Evolutionary conservation across 2,888 invertebrate genomes (phyloP).

Genomic region (Ischnura elegans): DNA sequence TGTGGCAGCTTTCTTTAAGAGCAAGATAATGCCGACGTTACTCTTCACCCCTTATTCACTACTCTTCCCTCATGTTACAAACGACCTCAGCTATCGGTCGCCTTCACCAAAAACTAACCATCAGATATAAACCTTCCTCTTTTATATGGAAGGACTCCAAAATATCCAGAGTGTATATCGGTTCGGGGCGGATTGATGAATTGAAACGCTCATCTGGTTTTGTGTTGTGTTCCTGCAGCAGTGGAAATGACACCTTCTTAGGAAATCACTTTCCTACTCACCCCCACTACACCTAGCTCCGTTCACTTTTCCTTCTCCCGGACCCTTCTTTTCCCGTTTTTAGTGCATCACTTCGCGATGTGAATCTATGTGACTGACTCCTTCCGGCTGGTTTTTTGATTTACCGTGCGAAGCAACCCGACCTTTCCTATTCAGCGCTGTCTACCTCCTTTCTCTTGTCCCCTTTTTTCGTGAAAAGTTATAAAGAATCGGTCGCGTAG

Average conservation of each 20-base stretch:
- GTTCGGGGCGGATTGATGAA: neutral
- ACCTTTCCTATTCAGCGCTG: neutral
- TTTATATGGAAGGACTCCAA: too few relatives aligned
- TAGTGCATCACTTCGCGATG: neutral
- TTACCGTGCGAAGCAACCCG: neutral
- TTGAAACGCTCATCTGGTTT: neutral
- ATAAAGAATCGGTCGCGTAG: neutral
- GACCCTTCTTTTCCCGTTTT: neutral
- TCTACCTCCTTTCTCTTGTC: neutral
- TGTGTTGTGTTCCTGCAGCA: neutral
- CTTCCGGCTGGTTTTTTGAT: slow-evolving; percentile 33
- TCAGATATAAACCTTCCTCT: too few relatives aligned
- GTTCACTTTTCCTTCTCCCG: neutral
- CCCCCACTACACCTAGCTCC: too few relatives aligned
- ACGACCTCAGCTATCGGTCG: too few relatives aligned
- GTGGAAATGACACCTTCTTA: neutral
- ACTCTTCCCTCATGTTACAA: too few relatives aligned
- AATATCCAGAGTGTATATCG: too few relatives aligned
- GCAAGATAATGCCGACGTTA: too few relatives aligned
- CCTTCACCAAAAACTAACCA: too few relatives aligned
- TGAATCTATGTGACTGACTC: slow-evolving; percentile 18
- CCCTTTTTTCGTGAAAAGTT: neutral
- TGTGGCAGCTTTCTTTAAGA: too few relatives aligned
- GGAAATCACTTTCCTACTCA: neutral
- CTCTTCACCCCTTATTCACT: too few relatives aligned